Evolutionary conservation across 2,113 vertebrate species (phyloP), one percentile per base, ranked within the genome.

Genomic region (Sporophila hypoxantha): DNA sequence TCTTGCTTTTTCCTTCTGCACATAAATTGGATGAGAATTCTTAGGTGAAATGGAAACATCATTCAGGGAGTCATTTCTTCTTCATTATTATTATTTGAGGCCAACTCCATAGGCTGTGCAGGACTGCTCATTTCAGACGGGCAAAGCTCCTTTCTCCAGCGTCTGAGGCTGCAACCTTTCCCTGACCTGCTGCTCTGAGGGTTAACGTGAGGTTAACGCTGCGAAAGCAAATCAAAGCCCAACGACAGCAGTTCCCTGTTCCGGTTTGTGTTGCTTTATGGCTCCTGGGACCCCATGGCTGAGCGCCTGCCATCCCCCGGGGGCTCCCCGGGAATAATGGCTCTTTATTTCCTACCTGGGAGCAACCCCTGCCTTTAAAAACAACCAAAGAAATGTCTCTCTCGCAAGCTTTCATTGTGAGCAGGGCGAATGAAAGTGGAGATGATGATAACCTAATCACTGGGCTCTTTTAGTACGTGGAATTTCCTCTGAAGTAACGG

Each of bases 221-320:
- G 90, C 60, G 30, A 88, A 94, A 89, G 92, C 88, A 94, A 94
- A 95, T 94, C 90, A 93, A 95, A 95, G 90, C 55, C 87, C 32
- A 5, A 30, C 41, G 89, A 82, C 88, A 92, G 10, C 83, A 34
- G 94, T 76, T 90, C 91, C 90, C 93, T 90, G 93, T 93, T 95
- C 90, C 87, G 83, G 93, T 93, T 88, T 93, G 80, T 50, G 89
- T 69, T 89, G 85, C 87, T 92, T 76, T 94, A 32, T 66, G 80
- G 23, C 77, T 89, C 85, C 68, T 1, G 90, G 92, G 85, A 88
- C 46, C 90, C 67, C 77, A 55, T 29, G 93, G 83, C 91, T 76
- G 89, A 94, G 70, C 8, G 76, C 67, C 70, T 59, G 91, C 92
- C 85, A 7, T 73, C n/a, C 92, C 93, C 76, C 3, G 84, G 80